A percentile compares a stretch with the other conserved stretches of the same genome.
Conservation (phyloP, 1,140 invertebrate species). For the Drosophila sp. region DNA sequence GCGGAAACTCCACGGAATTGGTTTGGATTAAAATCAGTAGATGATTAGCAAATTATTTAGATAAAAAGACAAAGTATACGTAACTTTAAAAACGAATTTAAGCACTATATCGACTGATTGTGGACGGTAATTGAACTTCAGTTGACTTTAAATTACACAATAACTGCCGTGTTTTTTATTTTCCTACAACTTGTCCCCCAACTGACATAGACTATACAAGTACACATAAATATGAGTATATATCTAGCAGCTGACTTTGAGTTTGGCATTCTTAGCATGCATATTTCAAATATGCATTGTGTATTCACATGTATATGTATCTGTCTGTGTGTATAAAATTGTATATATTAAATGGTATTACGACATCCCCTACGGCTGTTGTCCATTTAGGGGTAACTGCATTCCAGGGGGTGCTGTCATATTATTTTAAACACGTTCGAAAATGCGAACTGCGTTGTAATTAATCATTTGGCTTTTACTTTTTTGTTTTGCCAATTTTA, state of each 20-base stretch:
- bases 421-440: slow-evolving; percentile 63
- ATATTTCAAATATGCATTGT: slow-evolving; percentile 34
- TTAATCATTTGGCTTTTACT: slow-evolving; percentile 49
- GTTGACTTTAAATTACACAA: too few species aligned
- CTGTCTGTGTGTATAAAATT: not conserved
- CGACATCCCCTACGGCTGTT: slow-evolving; percentile 23
- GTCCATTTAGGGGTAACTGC: slow-evolving; percentile 31
- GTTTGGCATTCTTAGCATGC: slow-evolving; percentile 32
- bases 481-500: slow-evolving; percentile 53
- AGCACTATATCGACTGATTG: too few species aligned
- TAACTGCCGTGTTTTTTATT: not conserved
- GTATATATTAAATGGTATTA: slow-evolving; percentile 23
- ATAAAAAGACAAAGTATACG: not conserved
- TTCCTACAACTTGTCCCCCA: slow-evolving; percentile 1
- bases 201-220: not conserved
- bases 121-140: too few species aligned
- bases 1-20: not conserved
- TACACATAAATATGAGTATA: not conserved
- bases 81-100: not conserved
- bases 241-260: slow-evolving; percentile 29
- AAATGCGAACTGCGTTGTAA: slow-evolving; percentile 18
- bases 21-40: not conserved
- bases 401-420: slow-evolving; percentile 40
- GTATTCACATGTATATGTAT: not conserved
- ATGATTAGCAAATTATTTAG: not conserved